Evolutionary conservation across 2,888 invertebrate species (phyloP), one percentile per base, ranked within the genome.

Genomic region (Ptychoptera contaminata): DNA sequence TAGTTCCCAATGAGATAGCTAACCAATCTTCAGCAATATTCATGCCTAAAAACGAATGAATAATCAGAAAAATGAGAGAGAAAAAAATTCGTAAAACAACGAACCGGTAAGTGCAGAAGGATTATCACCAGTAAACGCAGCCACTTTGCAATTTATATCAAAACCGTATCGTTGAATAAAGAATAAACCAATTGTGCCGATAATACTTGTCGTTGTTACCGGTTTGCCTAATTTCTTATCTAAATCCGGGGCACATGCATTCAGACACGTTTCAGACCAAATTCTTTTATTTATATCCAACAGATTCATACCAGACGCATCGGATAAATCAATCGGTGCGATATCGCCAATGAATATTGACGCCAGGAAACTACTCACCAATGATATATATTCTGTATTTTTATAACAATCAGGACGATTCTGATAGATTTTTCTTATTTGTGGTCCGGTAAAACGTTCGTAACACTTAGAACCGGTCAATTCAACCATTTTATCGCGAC

Each of bases 271-370:
- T 32, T 75, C 67, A 43, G 82, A 75, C 94, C 94, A 96, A 29
- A 69, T 67, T 65, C 81, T 82, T 0, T 67, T 71, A 30, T 68
- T 73, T 42, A 97, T 84, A 61, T 96, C 79, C 54, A 97, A 68
- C 14, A 97, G 69, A 67, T 97, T 97, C 92, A 92, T 97, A 12
- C 97, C 97, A 1, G 93, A 93, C 1, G 82, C 96, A 63, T 97
- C 97, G 0, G 90, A 76, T 51, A 74, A 75, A 64, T 97, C 97
- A 41, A 97, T 90, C 0, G 90, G 82, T 0, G 92, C 93, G 50
- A 91, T 80, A 55, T 76, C 71, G 2, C 94, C 94, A 36, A 91
- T 64, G 59, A 97, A 82, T 43, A 97, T 63, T 0, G 90, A 87
- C 48, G 87, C 86, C 0, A 82, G 75, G 65, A 97, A 97, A 53